Percentiles rank a stretch among this genome's conserved stretches.
Conservation (phyloP, 1,140 invertebrate species). For the Wasmannia auropunctata region DNA sequence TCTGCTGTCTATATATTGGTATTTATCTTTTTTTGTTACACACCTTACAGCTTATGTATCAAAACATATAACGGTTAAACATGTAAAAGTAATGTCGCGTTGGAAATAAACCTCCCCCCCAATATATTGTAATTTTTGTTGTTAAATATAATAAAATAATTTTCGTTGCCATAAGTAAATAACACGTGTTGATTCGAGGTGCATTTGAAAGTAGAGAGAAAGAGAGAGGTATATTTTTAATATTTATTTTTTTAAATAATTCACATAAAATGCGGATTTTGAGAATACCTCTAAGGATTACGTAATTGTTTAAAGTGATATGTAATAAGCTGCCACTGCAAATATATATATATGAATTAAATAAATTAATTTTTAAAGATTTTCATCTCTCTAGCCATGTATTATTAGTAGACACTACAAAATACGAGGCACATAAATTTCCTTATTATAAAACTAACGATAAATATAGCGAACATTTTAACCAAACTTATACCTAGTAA, state of each 20-base stretch:
- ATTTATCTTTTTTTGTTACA: constrained; percentile 11
- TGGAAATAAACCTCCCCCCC: not conserved
- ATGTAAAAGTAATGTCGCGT: not conserved
- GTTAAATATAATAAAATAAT: not conserved
- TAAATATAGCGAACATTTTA: constrained; percentile 67
- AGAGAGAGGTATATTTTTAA: constrained; percentile 41
- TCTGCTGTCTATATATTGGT: constrained; percentile 10
- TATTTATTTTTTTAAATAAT: constrained; percentile 70
- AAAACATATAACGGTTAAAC: not conserved
- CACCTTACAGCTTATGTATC: not conserved
- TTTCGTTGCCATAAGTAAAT: not conserved
- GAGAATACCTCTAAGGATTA: constrained; percentile 66
- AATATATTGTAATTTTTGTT: constrained; percentile 5
- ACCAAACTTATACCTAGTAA: constrained; percentile 56
- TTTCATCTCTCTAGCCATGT: constrained; percentile 57
- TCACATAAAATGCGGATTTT: constrained; percentile 59
- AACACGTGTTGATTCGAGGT: not conserved
- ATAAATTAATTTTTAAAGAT: constrained; percentile 77
- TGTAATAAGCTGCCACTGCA: constrained; percentile 76
- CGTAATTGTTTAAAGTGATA: constrained; percentile 69
- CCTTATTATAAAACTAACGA: constrained; percentile 62
- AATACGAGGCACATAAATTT: constrained; percentile 75
- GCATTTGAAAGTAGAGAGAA: not conserved
- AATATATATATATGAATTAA: constrained; percentile 73
- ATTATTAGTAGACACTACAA: constrained; percentile 67